These are phyloP conservation scores for Chlorocebus sabaeus DNA, from an alignment of 2,113 vertebrate species.

Conservation along the genomic window DNA sequence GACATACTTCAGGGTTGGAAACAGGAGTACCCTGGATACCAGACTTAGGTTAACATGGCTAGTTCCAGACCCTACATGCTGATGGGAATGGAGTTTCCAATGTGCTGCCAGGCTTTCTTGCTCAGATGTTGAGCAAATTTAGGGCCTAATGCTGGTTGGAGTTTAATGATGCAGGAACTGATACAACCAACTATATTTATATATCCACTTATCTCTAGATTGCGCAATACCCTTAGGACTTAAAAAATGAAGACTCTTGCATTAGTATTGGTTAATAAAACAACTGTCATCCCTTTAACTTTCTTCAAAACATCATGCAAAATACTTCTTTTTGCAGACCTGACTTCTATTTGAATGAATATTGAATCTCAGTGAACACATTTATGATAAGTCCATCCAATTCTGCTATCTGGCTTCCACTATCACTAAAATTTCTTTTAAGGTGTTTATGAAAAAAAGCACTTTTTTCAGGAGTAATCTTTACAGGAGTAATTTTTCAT, in stretches of 20 bases:
- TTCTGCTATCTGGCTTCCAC: neutral
- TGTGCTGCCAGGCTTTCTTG: neutral
- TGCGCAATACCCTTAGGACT: neutral
- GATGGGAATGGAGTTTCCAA: neutral
- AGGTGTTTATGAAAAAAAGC: neutral
- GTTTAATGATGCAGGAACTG: neutral
- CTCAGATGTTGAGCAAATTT: constrained; percentile 7
- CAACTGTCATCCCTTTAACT: neutral
- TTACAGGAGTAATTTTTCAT: constrained; percentile 7
- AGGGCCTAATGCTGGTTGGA: neutral
- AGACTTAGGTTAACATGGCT: neutral
- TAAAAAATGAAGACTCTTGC: neutral
- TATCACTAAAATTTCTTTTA: neutral
- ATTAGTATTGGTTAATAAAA: neutral
- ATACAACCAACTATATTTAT: neutral
- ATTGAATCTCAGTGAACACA: neutral
- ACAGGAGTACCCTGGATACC: neutral
- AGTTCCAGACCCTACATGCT: neutral
- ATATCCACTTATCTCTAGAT: neutral
- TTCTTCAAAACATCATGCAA: neutral
- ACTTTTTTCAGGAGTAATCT: neutral
- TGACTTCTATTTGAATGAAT: constrained; percentile 22
- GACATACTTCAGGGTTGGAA: neutral
- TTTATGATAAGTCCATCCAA: neutral
- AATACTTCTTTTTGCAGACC: constrained; percentile 39